Evolutionary conservation across 53 echinoderm and acorn worm species (phyloP).

Genomic region (Holothuria leucospilota): DNA sequence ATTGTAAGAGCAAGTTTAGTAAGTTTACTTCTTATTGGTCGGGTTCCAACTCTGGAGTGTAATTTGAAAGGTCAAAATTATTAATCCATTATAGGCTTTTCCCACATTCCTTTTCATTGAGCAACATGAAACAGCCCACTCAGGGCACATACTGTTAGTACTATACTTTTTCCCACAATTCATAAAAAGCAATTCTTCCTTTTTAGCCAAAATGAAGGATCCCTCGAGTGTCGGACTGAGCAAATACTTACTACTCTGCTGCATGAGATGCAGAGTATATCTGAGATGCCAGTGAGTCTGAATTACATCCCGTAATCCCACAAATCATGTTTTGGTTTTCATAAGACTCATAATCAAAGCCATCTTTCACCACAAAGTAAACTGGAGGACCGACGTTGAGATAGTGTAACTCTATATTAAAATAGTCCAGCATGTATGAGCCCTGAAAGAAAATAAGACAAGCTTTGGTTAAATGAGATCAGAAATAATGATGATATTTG

Average conservation of each 20-base stretch:
- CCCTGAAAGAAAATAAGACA: slow-evolving; percentile 60
- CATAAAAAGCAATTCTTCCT: too few relatives aligned
- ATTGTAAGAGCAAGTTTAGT: too few relatives aligned
- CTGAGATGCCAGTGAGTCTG: slow-evolving; percentile 86
- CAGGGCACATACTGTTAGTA: too few relatives aligned
- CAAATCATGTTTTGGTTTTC: slow-evolving; percentile 89
- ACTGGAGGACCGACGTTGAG: slow-evolving; percentile 92
- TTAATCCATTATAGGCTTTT: too few relatives aligned
- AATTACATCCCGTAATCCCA: slow-evolving; percentile 83
- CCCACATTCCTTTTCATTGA: too few relatives aligned
- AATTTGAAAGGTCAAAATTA: too few relatives aligned
- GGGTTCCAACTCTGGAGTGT: too few relatives aligned
- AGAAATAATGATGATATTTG: not conserved
- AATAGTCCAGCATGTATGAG: slow-evolving; percentile 95
- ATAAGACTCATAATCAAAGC: slow-evolving; percentile 72
- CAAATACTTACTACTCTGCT: slow-evolving; percentile 66
- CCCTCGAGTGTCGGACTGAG: too few relatives aligned
- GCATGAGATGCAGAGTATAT: slow-evolving; percentile 80
- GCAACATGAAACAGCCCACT: too few relatives aligned
- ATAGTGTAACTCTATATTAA: slow-evolving; percentile 65
- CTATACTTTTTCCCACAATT: too few relatives aligned
- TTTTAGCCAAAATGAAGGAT: too few relatives aligned
- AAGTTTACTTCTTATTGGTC: too few relatives aligned
- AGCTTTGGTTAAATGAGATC: not conserved
- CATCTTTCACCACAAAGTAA: slow-evolving; percentile 89